Base-by-base conservation (phyloP, 2,113 vertebrate genomes). In the Amphiprion ocellaris region DNA sequence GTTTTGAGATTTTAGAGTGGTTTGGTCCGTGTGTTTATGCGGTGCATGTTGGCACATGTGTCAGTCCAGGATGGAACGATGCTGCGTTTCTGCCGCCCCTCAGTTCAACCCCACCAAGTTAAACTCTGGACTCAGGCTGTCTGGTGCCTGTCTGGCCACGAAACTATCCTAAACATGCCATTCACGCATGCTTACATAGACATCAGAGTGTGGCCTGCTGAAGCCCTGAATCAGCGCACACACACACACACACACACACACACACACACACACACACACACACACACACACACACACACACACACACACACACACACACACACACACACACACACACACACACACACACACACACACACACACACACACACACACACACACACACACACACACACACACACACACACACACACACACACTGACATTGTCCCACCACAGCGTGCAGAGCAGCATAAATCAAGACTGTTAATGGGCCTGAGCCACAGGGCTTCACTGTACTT, bases 71-170 rank as follows among this genome's bases (percentile, higher is more conserved):
- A 79, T 54, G 60, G 54, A 85, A 30, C 30, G 52, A 15, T 70
- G 59, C 17, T 74, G 39, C 53, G 28, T 64, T 69, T 73, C 23
- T 63, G 23, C 21, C 24, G 41, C 15, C 68, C 26, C 16, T 44
- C 23, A 53, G 66, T 79, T 69, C 41, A 75, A 67, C 66, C 84
- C 55, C 74, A 73, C 61, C 47, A 58, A 87, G 80, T 69, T 79
- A 60, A 81, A 74, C 84, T 82, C 77, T 62, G 73, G 79, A 79
- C 77, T 86, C 75, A 64, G 81, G 72, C 81, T 87, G 81, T 87
- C 86, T 89, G 88, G 88, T 88, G 90, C 85, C 84, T 77, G 84
- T 90, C 89, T 81, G 80, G 67, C 85, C 84, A 69, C 82, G 14
- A 81, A 85, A 85, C 77, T 75, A 80, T 79, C 55, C 69, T 46